Base-by-base conservation (phyloP, 2,797 vertebrate genomes). In the Spinibarbus caldwelli region DNA sequence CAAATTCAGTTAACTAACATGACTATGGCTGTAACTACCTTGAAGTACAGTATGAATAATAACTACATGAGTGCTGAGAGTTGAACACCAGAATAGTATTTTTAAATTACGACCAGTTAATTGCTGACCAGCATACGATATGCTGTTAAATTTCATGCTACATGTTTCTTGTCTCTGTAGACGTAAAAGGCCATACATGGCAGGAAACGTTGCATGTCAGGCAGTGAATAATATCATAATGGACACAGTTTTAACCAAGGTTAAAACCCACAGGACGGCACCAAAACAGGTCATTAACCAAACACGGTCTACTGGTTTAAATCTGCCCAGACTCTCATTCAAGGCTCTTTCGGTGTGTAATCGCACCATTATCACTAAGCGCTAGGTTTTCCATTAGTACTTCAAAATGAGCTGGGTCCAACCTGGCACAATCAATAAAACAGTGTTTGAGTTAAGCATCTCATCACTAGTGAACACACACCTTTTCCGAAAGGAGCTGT, bases 201-300 rank as follows among this genome's bases (percentile, higher is more conserved):
- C 73, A 38, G 59, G 72, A 78, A 54, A 68, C 12, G 36, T 41
- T 78, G 67, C 10, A 52, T 41, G 57, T 41, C 62, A 54, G 73
- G 26, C 62, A 36, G 81, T 83, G 43, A 75, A 77, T 68, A 31
- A 62, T 29, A 54, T 54, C n/a, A 41, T 84, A 84, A 84, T 67
- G 34, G 62, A 76, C 45, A 45, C 57, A 23, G 47, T 84, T 84
- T 84, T 66, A 84, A 84, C 73, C 82, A 77, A 84, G 73, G 82
- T 78, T 84, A 77, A 84, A 57, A 54, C 34, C 47, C 45, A 68
- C 34, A 68, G 62, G 45, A 67, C 26, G 47, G 34, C 82, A 84
- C 34, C 54, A 78, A 78, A 78, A 70, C 26, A 23, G 29, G 62
- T 57, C 75, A 70, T 59, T 78, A 78, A 84, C 45, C 75, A 57